Conservation (phyloP, 1,140 invertebrate genomes). For the Chironomus tepperi region DNA sequence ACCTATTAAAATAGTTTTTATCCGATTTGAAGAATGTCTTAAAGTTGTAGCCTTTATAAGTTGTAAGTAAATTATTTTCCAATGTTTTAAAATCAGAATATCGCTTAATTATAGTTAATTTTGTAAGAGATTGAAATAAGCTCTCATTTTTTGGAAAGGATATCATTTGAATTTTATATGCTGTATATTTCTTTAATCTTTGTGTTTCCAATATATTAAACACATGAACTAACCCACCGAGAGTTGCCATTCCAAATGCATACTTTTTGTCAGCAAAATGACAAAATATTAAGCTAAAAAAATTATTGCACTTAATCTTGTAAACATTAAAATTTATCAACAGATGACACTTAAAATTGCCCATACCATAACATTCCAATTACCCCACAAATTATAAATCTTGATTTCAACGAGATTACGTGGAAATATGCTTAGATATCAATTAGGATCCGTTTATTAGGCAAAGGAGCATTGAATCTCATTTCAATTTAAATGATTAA, state of each 20-base stretch:
- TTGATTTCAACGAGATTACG: too few relatives aligned
- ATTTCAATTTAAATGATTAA: too few relatives aligned
- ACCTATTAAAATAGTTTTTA: not conserved
- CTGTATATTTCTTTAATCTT: not conserved
- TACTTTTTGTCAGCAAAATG: too few relatives aligned
- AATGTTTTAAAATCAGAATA: slow-evolving; percentile 15
- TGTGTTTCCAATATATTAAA: not conserved
- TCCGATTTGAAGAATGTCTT: slow-evolving; percentile 2
- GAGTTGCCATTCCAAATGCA: not conserved
- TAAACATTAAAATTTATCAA: too few relatives aligned
- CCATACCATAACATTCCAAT: too few relatives aligned
- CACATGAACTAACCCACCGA: not conserved
- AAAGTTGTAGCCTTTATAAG: not conserved
- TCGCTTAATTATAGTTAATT: not conserved
- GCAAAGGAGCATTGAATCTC: too few relatives aligned
- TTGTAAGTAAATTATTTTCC: not conserved
- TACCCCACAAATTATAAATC: too few relatives aligned
- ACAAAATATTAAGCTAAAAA: too few relatives aligned
- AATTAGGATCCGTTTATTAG: too few relatives aligned
- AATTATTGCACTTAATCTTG: too few relatives aligned
- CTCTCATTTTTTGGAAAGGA: not conserved
- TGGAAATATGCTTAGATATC: too few relatives aligned
- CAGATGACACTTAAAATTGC: too few relatives aligned
- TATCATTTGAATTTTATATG: not conserved
- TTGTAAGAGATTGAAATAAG: not conserved